A percentile compares a stretch with the other conserved stretches of the same genome.
Conservation (phyloP, 2,113 vertebrate genomes). For the Upupa epops region DNA sequence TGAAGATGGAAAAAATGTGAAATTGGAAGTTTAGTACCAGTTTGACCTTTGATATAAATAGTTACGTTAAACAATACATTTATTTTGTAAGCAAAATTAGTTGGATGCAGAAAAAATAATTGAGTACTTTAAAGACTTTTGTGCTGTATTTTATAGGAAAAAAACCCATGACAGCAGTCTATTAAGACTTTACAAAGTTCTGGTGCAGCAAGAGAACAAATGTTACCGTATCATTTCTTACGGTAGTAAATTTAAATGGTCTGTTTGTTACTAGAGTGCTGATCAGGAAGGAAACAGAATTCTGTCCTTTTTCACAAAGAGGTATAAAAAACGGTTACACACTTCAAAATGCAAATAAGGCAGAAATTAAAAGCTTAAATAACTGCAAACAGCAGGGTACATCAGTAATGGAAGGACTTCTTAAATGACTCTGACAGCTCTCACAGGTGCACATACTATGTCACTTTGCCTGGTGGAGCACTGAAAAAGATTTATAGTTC, state of each 20-base stretch:
- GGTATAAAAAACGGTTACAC: slow-evolving; percentile 36
- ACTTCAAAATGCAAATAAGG: slow-evolving; percentile 63
- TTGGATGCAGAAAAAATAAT: background rate
- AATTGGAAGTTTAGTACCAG: background rate
- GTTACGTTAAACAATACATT: background rate
- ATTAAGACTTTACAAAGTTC: slow-evolving; percentile 50
- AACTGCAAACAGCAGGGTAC: slow-evolving; percentile 50
- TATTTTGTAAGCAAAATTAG: background rate
- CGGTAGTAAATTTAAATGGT: slow-evolving; percentile 37
- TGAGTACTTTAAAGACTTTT: background rate
- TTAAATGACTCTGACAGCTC: slow-evolving; percentile 64
- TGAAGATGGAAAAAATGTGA: background rate
- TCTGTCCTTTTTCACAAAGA: slow-evolving; percentile 80
- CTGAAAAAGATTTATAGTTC: slow-evolving; percentile 80
- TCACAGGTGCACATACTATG: slow-evolving; percentile 77
- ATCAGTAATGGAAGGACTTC: slow-evolving; percentile 32
- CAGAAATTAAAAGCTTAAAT: slow-evolving; percentile 71
- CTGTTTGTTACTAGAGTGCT: slow-evolving; percentile 61
- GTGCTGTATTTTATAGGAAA: slow-evolving; percentile 10
- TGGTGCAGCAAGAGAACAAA: background rate
- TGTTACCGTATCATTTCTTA: background rate
- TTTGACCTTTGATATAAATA: background rate
- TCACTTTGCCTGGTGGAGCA: slow-evolving; percentile 61
- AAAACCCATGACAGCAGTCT: slow-evolving; percentile 2
- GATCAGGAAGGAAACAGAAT: slow-evolving; percentile 76